phyloP scores from a whole-genome alignment of 2,888 invertebrate genomes.

The Dasysyrphus tricinctus region DNA sequence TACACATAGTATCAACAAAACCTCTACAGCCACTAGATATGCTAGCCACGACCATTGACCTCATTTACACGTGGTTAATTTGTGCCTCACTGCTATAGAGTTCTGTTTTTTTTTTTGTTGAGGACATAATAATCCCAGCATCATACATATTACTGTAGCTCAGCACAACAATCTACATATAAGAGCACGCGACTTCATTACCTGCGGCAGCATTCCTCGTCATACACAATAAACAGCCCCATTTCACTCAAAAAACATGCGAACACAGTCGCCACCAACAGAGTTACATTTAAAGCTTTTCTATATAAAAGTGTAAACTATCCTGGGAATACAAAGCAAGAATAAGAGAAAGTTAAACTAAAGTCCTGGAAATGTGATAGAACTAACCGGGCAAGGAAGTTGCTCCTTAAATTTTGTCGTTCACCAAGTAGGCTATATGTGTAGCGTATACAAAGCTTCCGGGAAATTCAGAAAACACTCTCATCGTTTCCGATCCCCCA shows the following conservation, averaged over 20 bases:
- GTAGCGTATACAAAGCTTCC: conserved; percentile 56
- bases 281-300: conserved; percentile 43
- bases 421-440: conserved; percentile 46
- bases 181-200: conserved; percentile 70
- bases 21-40: conserved; percentile 2
- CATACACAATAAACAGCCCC: conserved; percentile 8
- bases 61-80: conserved; percentile 49
- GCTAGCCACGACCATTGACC: conserved; percentile 41
- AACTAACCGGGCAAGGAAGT: conserved; percentile 64
- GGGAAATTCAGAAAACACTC: conserved; percentile 69
- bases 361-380: conserved; percentile 57
- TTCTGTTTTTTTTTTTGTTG: conserved; percentile 4
- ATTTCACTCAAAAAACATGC: conserved; percentile 34
- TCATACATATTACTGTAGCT: conserved; percentile 62
- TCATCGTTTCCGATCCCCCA: conserved; percentile 70
- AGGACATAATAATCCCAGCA: conserved; percentile 56
- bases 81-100: conserved; percentile 9
- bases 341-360: conserved; percentile 45
- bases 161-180: conserved; percentile 45
- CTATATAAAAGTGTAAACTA: conserved; percentile 60
- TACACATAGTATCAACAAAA: not conserved
- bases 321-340: conserved; percentile 47
- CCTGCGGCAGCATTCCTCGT: conserved; percentile 46
- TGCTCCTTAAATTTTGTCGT: conserved; percentile 71
- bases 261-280: conserved; percentile 1